Base-by-base conservation (phyloP, 1,140 invertebrate genomes). In the Drosophila triauraria region DNA sequence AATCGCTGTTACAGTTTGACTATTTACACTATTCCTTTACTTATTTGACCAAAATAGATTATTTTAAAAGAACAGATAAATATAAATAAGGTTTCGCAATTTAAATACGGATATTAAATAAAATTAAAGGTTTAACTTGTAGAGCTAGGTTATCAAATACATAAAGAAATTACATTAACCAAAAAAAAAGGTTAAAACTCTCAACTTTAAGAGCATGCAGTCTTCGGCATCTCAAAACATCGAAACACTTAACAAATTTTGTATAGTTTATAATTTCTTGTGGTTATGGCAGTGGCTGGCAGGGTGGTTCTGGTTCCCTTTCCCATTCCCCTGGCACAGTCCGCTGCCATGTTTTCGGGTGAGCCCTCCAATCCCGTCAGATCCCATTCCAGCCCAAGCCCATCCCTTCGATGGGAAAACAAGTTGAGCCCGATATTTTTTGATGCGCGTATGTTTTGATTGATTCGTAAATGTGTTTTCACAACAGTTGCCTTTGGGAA, bases 361-460 rank as follows among this genome's bases (percentile, higher is more conserved):
- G 0, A 20, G 15, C n/a, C 62, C 46, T 50, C 27, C 53, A 69
- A 59, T 59, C 35, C 69, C 43, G 59, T 51, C 56, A 30, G 35
- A 67, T 32, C 46, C 56, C 62, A 56, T 7, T 17, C 8, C 32
- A 65, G 32, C 40, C 25, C 20, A 46, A 53, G 61, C 71, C 53
- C 53, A 54, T 40, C 53, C 76, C 78, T 75, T 83, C 68, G 46
- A 91, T 90, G 80, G 72, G 78, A 87, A 87, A 90, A 91, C 80
- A 64, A 91, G 85, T 59, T 84, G 74, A 91, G 85, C 61, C 75
- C 77, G 62, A 88, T 75, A 91, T 86, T 83, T 91, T 78, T 86
- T 90, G 82, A 92, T 91, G 74, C 48, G 47, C 43, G 74, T 68
- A 92, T 92, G 85, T 92, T 92, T 88, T 92, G 91, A 92, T 92